Evolutionary conservation across 1,140 invertebrate species (phyloP), one percentile per base, ranked within the genome.

Genomic region (Muscidifurax raptorellus): DNA sequence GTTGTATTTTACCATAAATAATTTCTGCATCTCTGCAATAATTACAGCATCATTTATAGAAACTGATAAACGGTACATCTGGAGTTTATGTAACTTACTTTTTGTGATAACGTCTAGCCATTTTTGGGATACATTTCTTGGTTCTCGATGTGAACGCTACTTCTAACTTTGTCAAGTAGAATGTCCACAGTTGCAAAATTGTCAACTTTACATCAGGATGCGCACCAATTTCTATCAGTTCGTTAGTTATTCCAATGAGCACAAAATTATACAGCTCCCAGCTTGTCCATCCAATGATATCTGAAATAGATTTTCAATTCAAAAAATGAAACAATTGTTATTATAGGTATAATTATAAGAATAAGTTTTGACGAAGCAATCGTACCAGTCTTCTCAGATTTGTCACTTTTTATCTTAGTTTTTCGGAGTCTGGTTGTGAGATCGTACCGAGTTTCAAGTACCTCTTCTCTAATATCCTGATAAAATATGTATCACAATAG

Each of bases 231-330:
- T 92, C 86, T 1, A 95, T 93, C 2, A 96, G 87, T 88, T 96
- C 94, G 86, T 96, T 92, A 0, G 94, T 91, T 77, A 96, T 89
- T 15, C 94, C 95, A 47, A 94, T 92, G 22, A 96, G 88, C 44
- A 95, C 93, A 84, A 95, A 94, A 92, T 96, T 96, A 86, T 95
- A 95, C 22, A 94, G 92, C 91, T 96, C 95, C 95, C 95, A 96
- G 15, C 94, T 93, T 1, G 95, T 96, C 86, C 95, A 92, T 59
- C 94, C 92, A 30, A 90, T 36, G 77, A 81, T 87, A 86, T 89
- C 85, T 72, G 78, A 88, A 90, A 44, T 85, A 86, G 77, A 80
- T 59, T 85, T 74, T 83, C 78, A 59, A 67, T 47, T 32, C 64
- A 81, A 79, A 7, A 86, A 64, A 44, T 76, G 28, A 82, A 74